Percentiles rank a stretch among this genome's conserved stretches.
Conservation (phyloP, 2,888 invertebrate species). For the Tiliacea citrago region DNA sequence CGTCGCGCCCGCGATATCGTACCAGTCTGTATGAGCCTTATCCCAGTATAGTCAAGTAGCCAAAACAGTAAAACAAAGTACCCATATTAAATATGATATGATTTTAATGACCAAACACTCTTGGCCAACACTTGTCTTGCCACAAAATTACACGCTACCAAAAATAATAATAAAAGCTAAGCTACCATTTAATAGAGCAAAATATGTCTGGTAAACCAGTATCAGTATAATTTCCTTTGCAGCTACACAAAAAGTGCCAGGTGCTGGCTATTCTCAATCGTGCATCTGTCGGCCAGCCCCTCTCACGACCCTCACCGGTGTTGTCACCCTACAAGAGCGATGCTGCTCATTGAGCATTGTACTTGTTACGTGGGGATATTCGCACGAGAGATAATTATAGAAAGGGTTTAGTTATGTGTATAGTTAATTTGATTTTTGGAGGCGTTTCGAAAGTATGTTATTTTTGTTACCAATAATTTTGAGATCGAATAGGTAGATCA, state of each 20-base stretch:
- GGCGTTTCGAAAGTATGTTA: neutral
- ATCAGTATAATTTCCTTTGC: conserved; percentile 26
- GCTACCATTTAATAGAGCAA: conserved; percentile 1
- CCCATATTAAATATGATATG: neutral
- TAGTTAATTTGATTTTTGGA: neutral
- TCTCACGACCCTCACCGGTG: conserved; percentile 37
- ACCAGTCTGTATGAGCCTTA: neutral
- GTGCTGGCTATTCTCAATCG: conserved; percentile 38
- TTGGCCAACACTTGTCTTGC: neutral
- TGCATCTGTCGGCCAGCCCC: conserved; percentile 59
- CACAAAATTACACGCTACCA: neutral
- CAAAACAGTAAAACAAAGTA: conserved; percentile 9
- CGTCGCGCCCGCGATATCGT: too few species aligned
- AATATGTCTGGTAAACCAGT: conserved; percentile 11
- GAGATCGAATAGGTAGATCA: neutral
- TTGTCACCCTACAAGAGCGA: conserved; percentile 36
- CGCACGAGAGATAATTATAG: conserved; percentile 14
- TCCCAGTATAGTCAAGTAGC: neutral
- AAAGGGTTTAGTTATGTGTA: neutral
- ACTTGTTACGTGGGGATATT: conserved; percentile 19
- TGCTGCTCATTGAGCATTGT: conserved; percentile 35
- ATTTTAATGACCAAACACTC: conserved; percentile 15
- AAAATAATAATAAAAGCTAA: neutral
- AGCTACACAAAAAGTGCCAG: conserved; percentile 56
- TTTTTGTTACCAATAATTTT: neutral